These are phyloP conservation scores for Mus spicilegus DNA, from an alignment of 2,113 vertebrate genomes.

Conservation along the genomic window DNA sequence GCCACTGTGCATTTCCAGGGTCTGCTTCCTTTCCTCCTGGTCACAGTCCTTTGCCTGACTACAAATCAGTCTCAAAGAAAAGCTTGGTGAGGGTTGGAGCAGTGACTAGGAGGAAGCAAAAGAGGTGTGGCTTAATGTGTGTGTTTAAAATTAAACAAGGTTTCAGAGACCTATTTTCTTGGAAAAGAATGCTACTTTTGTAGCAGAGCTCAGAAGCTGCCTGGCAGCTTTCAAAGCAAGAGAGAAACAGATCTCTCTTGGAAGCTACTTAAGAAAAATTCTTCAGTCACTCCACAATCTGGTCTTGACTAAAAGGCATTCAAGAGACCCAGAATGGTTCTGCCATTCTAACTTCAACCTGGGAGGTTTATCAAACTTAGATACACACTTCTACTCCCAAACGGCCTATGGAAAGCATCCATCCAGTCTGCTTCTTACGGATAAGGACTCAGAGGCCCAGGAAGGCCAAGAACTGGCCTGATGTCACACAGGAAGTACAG, in stretches of 20 bases:
- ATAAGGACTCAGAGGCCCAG: background rate
- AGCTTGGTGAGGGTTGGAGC: conserved; percentile 47
- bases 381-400: background rate
- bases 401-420: background rate
- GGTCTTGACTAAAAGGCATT: conserved; percentile 37
- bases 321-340: background rate
- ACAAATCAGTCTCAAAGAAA: conserved; percentile 50
- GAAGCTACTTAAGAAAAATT: conserved; percentile 56
- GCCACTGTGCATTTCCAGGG: background rate
- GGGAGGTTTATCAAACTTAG: conserved; percentile 5
- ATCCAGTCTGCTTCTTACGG: background rate
- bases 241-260: conserved; percentile 49
- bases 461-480: background rate
- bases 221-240: conserved; percentile 42
- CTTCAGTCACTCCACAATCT: background rate
- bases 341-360: conserved; percentile 4
- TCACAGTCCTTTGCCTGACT: background rate
- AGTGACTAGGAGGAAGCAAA: background rate
- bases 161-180: conserved; percentile 25
- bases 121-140: background rate
- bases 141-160: conserved; percentile 40
- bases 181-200: conserved; percentile 10
- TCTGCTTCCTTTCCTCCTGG: background rate
- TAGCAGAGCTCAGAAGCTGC: conserved; percentile 26
- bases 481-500: background rate